Base-by-base conservation (phyloP, 2,888 invertebrate genomes). In the Nysson spinosus region DNA sequence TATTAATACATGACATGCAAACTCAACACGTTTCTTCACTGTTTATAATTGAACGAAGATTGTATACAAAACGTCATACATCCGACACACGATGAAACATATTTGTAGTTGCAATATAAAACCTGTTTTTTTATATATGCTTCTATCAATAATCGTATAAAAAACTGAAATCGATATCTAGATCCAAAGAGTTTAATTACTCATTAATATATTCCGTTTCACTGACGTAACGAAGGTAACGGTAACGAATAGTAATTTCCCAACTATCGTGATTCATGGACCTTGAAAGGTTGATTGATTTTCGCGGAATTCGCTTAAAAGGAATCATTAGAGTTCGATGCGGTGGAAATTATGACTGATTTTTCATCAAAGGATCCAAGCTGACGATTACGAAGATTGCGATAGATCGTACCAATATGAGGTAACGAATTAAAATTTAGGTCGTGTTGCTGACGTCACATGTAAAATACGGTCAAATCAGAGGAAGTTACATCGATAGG, bases 401-500 rank as follows among this genome's bases (percentile, higher is more conserved):
- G 51, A 44, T 66, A 57, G 16, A 49, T 7, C 3, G 42, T 28
- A 5, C 26, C 11, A 3, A n/a, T 6, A 14, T 52, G 51, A 35
- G 42, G 65, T 44, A 40, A 49, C 44, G 32, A 57, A 65, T 47
- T 66, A 35, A 42, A 39, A 22, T 52, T 34, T 24, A 34, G 57
- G 50, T 44, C 43, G 26, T 30, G 14, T 9, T 20, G 37, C 47
- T 66, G 66, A 66, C 66, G 66, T 66, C 66, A 65, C 51, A 12
- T 4, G 16, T 4, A 6, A 34, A 63, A 63, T 43, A 44, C 54
- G 12, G 2, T 4, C 4, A 7, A 3, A 3, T 9, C 6, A 3
- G 14, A 7, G 54, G 61, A 43, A 49, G 37, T 43, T 20, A 24
- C 9, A 5, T 12, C 4, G 19, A 40, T 0, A n/a, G n/a, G n/a